Evolutionary conservation across 2,888 invertebrate genomes (phyloP).

Genomic region (Chrysolina oricalcia): DNA sequence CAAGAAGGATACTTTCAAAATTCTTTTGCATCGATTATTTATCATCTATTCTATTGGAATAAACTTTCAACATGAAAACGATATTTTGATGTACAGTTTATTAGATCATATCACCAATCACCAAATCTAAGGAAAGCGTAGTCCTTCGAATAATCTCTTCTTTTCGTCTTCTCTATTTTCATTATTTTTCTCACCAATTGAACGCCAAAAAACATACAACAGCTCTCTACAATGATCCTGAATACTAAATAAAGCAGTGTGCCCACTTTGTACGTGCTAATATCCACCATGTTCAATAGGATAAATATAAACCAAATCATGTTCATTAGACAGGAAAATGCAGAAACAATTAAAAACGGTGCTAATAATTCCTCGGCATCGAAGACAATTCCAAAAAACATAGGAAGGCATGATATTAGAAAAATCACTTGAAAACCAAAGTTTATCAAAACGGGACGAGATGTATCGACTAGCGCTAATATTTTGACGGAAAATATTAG

Average conservation of each 20-base stretch:
- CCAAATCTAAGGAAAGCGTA: slow-evolving; percentile 25
- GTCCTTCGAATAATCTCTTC: slow-evolving; percentile 2
- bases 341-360: slow-evolving; percentile 28
- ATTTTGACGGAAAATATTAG: slow-evolving; percentile 25
- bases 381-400: slow-evolving; percentile 33
- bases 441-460: slow-evolving; percentile 31
- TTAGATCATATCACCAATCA: neutral
- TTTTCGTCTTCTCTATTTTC: slow-evolving; percentile 18
- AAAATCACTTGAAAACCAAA: slow-evolving; percentile 40
- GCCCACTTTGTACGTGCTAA: neutral
- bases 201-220: slow-evolving; percentile 23
- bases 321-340: slow-evolving; percentile 30
- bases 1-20: no score
- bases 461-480: slow-evolving; percentile 1
- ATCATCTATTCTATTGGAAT: no score
- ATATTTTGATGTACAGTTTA: no score
- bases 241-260: slow-evolving; percentile 12
- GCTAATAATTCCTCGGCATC: slow-evolving; percentile 27
- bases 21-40: no score
- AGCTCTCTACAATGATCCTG: slow-evolving; percentile 17
- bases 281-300: neutral
- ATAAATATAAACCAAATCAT: slow-evolving; percentile 27
- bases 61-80: no score
- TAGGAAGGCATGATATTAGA: slow-evolving; percentile 36
- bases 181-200: slow-evolving; percentile 12